Evolutionary conservation across 2,113 vertebrate genomes (phyloP).

Genomic region (Aptenodytes forsteri): DNA sequence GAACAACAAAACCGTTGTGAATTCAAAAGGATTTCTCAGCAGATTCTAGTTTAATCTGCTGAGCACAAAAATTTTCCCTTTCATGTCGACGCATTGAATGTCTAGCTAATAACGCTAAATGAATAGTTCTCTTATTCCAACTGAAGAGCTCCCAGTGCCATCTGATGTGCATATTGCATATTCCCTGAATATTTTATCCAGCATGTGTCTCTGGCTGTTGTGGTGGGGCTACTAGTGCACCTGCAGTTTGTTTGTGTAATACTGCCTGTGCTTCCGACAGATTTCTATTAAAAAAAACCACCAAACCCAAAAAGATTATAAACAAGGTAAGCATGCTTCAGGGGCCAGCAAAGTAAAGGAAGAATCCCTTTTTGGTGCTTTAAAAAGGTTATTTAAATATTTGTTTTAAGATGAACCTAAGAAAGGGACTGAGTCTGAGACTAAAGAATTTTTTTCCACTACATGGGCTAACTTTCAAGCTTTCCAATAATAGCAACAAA

Average conservation of each 20-base stretch:
- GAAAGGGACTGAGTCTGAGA: neutral
- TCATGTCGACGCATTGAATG: neutral
- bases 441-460: neutral
- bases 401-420: neutral
- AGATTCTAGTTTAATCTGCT: slow-evolving; percentile 55
- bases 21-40: slow-evolving; percentile 26
- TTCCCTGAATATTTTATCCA: neutral
- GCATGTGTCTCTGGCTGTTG: neutral
- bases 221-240: slow-evolving; percentile 44
- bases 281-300: neutral
- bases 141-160: neutral
- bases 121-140: slow-evolving; percentile 31
- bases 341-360: neutral
- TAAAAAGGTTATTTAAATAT: neutral
- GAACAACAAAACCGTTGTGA: slow-evolving; percentile 19
- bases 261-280: neutral
- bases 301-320: no score
- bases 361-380: neutral
- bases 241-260: slow-evolving; percentile 28
- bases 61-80: slow-evolving; percentile 55
- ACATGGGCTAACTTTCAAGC: neutral
- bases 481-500: neutral
- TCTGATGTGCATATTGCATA: neutral
- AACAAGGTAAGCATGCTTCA: neutral
- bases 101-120: slow-evolving; percentile 43